A percentile compares a stretch with the other conserved stretches of the same genome.
Conservation (phyloP, 1,140 invertebrate genomes). For the Cotesia typhae region DNA sequence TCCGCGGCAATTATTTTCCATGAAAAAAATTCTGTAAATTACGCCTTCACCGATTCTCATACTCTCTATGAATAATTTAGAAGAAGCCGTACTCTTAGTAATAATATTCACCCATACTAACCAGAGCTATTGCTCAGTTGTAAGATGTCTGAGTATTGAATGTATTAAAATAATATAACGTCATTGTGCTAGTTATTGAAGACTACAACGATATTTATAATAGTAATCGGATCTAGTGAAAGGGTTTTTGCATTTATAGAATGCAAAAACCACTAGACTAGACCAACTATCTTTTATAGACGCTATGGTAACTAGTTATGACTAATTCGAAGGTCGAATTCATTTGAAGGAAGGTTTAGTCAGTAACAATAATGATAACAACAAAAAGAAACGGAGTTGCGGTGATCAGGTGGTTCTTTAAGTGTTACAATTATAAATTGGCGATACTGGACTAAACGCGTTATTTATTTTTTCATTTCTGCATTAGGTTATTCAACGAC, state of each 20-base stretch:
- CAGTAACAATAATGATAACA: slow-evolving; percentile 16
- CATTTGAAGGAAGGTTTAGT: not conserved
- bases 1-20: not conserved
- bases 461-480: slow-evolving; percentile 11
- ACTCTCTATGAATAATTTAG: slow-evolving; percentile 3
- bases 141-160: too few species aligned
- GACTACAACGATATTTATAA: slow-evolving; percentile 1
- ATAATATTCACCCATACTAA: too few species aligned
- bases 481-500: slow-evolving; percentile 83
- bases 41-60: not conserved
- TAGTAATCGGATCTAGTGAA: slow-evolving; percentile 27
- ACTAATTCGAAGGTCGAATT: slow-evolving; percentile 34
- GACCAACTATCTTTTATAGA: too few species aligned
- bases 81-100: not conserved
- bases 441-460: not conserved
- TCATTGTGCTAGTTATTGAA: slow-evolving; percentile 32
- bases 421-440: not conserved
- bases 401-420: not conserved
- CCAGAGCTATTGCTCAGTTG: too few species aligned
- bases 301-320: not conserved
- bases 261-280: not conserved
- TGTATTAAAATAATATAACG: not conserved
- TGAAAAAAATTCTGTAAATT: not conserved
- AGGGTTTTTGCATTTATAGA: slow-evolving; percentile 37
- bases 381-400: slow-evolving; percentile 10